phyloP scores from a whole-genome alignment of 1,140 invertebrate genomes.

The Paracyclopina nana region DNA sequence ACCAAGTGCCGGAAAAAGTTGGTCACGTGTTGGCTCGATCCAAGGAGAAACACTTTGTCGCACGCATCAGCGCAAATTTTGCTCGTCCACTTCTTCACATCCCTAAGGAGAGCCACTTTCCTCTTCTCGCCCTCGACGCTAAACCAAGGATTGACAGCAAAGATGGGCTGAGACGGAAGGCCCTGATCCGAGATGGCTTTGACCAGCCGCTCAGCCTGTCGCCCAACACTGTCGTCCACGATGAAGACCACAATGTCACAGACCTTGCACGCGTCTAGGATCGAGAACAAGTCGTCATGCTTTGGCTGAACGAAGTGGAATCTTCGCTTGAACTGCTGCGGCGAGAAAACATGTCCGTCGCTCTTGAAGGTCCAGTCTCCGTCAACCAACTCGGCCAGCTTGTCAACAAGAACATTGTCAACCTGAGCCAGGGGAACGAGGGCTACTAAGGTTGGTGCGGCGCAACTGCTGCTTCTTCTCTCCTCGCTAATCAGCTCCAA shows the following conservation, averaged over 20 bases:
- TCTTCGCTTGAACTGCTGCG: constrained; percentile 51
- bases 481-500: no score
- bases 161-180: constrained; percentile 17
- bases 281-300: constrained; percentile 42
- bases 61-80: constrained; percentile 7
- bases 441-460: no score
- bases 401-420: no score
- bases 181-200: constrained; percentile 19
- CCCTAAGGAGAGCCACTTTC: constrained; percentile 18
- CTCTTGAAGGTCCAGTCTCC: no score
- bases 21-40: not conserved
- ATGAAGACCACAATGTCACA: constrained; percentile 53
- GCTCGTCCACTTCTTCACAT: constrained; percentile 17
- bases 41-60: constrained; percentile 9
- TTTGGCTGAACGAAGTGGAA: constrained; percentile 54
- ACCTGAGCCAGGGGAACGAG: no score
- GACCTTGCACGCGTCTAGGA: constrained; percentile 62
- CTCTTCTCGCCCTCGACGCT: no score
- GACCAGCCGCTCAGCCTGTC: constrained; percentile 18
- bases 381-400: no score
- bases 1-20: constrained; percentile 53
- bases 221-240: constrained; percentile 25
- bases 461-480: no score
- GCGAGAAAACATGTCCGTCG: not conserved
- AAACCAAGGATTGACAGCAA: no score